These are phyloP conservation scores for Lottia scabra DNA, from an alignment of 2,888 invertebrate genomes.

Conservation along the genomic window DNA sequence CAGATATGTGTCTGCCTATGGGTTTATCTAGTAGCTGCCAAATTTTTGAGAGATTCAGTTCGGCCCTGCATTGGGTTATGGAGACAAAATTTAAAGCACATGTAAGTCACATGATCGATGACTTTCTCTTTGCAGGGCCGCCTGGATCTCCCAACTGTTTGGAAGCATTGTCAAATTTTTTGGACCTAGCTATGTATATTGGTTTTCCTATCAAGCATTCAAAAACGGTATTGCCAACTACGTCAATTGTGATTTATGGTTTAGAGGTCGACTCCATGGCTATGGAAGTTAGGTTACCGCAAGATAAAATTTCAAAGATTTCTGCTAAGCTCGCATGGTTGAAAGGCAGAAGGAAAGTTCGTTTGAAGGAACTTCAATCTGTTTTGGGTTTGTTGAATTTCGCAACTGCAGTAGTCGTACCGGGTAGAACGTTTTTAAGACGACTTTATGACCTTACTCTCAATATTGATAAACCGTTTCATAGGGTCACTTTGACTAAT, in stretches of 20 bases:
- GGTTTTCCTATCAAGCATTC: conserved; percentile 1
- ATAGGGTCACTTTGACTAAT: no score
- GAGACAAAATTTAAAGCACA: neutral
- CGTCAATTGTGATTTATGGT: neutral
- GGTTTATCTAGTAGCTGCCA: neutral
- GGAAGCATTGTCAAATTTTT: neutral
- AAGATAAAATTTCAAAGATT: neutral
- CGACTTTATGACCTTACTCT: no score
- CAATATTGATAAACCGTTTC: no score
- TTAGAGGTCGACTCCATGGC: conserved; percentile 3
- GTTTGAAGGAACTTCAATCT: no score
- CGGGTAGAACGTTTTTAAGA: no score
- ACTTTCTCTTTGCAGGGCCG: neutral
- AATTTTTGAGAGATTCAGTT: conserved; percentile 3
- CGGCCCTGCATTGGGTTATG: conserved; percentile 6
- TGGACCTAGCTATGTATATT: neutral
- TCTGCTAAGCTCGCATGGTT: no score
- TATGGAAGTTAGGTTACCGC: neutral
- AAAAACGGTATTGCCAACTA: neutral
- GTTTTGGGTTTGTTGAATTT: no score
- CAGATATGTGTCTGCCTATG: conserved; percentile 6
- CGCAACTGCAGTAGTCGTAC: no score
- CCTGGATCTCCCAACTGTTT: neutral
- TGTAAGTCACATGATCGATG: neutral
- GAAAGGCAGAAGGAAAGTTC: no score